Evolutionary conservation across 2,888 invertebrate species (phyloP).

Genomic region (Scaptomyza cyrtandrae): DNA sequence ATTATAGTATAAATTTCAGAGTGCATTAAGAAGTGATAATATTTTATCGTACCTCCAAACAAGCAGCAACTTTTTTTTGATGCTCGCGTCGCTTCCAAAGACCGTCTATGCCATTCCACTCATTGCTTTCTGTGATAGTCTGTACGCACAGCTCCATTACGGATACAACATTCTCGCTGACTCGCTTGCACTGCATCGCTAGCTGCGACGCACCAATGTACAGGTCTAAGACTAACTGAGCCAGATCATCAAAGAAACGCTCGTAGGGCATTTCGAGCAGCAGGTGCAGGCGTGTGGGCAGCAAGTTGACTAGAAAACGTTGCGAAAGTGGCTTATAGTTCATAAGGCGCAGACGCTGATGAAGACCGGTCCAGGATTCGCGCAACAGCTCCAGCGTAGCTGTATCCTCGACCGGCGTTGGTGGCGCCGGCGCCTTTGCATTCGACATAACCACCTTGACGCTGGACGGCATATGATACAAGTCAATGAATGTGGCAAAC

Average conservation of each 20-base stretch:
- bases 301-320: conserved; percentile 84
- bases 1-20: neutral
- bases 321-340: conserved; percentile 81
- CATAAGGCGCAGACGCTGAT: conserved; percentile 79
- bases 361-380: conserved; percentile 82
- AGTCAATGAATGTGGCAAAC: conserved; percentile 82
- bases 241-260: conserved; percentile 82
- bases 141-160: conserved; percentile 78
- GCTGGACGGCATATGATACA: conserved; percentile 72
- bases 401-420: conserved; percentile 57
- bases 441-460: conserved; percentile 38
- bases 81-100: conserved; percentile 85
- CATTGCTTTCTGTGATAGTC: conserved; percentile 84
- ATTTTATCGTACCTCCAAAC: conserved; percentile 86
- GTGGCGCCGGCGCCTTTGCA: conserved; percentile 17
- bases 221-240: conserved; percentile 83
- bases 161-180: conserved; percentile 78
- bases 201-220: conserved; percentile 77
- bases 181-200: conserved; percentile 74
- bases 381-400: conserved; percentile 78
- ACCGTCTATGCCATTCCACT: conserved; percentile 82
- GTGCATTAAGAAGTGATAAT: neutral
- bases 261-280: conserved; percentile 83
- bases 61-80: conserved; percentile 87
- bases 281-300: conserved; percentile 83